Base-by-base conservation (phyloP, 2,797 vertebrate species). In the Pagetopsis macropterus region DNA sequence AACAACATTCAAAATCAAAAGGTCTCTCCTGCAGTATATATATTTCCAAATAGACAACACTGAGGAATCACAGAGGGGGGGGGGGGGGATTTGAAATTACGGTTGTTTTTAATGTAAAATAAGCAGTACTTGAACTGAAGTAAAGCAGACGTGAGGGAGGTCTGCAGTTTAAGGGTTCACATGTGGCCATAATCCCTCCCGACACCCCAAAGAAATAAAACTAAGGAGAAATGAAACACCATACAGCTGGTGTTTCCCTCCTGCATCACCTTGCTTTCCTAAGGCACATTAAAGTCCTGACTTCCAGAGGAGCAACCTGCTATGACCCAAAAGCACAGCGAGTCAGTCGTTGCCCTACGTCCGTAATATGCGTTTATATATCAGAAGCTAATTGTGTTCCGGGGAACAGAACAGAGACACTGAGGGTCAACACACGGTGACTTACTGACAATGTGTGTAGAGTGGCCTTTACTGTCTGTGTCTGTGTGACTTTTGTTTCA, bases 251-350 rank as follows among this genome's bases (percentile, higher is more conserved):
- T 66, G 83, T 58, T 79, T 33, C 90, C 46, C 45, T 91, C 90
- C 78, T 81, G 82, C 79, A 71, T 84, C 74, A 62, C 59, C 49
- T 87, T 84, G 75, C 82, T 86, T 94, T 94, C 94, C 91, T 98
- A 99, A 99, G 97, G 97, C 97, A 99, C 97, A 91, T 87, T 85
- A 91, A 87, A 87, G 93, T 94, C 91, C 91, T 79, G 88, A 88
- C 92, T 75, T 55, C 78, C 79, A 72, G 33, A 37, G 33, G 76
- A 78, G 75, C 81, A 63, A 76, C 78, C 76, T 73, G 82, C 76
- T 67, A 54, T 62, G 56, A 82, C 74, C 63, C 82, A 64, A 45
- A 72, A 73, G 57, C 78, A 67, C 69, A 72, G 65, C 66, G 56
- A 71, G 70, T 83, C 23, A 4, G 77, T 83, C 89, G 87, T 85